Evolutionary conservation across 35 echinoderm and acorn worm genomes (phyloP).

Genomic region (Stichopus chloronotus): DNA sequence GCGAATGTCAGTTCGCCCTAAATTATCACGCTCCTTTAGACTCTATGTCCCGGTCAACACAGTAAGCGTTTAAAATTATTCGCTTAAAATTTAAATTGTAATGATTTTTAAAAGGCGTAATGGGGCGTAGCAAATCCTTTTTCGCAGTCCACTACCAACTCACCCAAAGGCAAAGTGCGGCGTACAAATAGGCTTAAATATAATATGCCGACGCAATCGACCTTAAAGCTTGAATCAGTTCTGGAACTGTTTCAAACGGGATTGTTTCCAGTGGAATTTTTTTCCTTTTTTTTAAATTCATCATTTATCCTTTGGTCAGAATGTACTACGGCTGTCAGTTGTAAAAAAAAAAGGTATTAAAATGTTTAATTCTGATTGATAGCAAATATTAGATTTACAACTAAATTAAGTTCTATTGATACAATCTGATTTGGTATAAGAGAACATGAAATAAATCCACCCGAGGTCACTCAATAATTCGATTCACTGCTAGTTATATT

Average conservation of each 20-base stretch:
- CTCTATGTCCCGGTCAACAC: slow-evolving; percentile 54
- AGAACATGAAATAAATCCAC: background rate
- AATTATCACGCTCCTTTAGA: slow-evolving; percentile 51
- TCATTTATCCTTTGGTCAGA: background rate
- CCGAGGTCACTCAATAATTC: background rate
- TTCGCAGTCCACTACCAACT: slow-evolving; percentile 29
- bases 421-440: background rate
- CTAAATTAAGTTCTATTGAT: background rate
- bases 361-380: background rate
- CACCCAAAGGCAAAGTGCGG: slow-evolving; percentile 10
- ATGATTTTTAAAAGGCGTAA: slow-evolving; percentile 58
- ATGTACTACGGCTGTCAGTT: background rate
- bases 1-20: slow-evolving; percentile 51
- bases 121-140: slow-evolving; percentile 51
- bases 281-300: background rate
- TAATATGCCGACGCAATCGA: slow-evolving; percentile 30
- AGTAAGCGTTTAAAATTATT: slow-evolving; percentile 56
- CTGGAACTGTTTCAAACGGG: slow-evolving; percentile 10
- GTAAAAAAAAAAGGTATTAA: background rate
- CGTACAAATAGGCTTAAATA: slow-evolving; percentile 5
- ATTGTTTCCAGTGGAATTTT: background rate
- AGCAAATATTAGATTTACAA: background rate
- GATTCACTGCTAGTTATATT: background rate
- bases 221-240: slow-evolving; percentile 13
- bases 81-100: slow-evolving; percentile 53